phyloP scores from a whole-genome alignment of 2,113 vertebrate species.

The human region GRCh38 chr4:123700501-123701000 shows the following conservation, averaged over 20 bases:
- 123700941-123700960: neutral
- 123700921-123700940: neutral
- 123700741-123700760: neutral
- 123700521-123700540: neutral
- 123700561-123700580: constrained; percentile 33
- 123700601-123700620: constrained; percentile 35
- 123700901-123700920: neutral
- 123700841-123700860: neutral
- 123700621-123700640: constrained; percentile 37
- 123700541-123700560: neutral
- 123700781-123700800: neutral
- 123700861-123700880: neutral
- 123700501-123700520: neutral
- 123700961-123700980: neutral
- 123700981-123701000: neutral
- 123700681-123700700: constrained; percentile 34
- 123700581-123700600: constrained; percentile 56
- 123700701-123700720: constrained; percentile 34
- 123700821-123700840: neutral
- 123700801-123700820: neutral
- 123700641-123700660: neutral
- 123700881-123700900: neutral
- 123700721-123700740: constrained; percentile 47
- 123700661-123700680: constrained; percentile 10
- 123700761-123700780: constrained; percentile 1